These are phyloP conservation scores for Helobdella robusta DNA, from an alignment of 2,888 invertebrate species.

Conservation along the genomic window DNA sequence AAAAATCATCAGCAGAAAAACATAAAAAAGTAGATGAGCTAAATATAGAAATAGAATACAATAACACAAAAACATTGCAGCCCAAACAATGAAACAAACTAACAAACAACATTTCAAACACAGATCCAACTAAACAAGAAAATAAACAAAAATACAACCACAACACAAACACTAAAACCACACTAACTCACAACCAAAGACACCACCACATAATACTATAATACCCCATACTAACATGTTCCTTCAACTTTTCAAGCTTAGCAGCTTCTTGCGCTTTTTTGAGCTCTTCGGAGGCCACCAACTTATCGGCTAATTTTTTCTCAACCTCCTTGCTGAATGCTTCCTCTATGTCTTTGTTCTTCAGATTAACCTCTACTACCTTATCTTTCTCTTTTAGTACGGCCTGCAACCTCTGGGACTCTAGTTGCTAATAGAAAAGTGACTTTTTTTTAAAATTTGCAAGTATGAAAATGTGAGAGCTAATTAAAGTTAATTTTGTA, in stretches of 20 bases:
- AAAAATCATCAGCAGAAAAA: too few species aligned
- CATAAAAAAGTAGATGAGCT: too few species aligned
- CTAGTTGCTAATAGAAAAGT: constrained; percentile 38
- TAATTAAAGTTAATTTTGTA: background rate
- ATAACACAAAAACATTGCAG: too few species aligned
- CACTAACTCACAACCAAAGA: too few species aligned
- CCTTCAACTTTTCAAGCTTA: constrained; percentile 59
- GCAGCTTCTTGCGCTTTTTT: constrained; percentile 82
- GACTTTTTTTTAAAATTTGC: background rate
- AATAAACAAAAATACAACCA: too few species aligned
- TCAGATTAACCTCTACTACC: constrained; percentile 38
- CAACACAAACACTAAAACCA: too few species aligned
- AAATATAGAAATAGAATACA: too few species aligned
- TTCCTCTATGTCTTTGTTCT: constrained; percentile 29
- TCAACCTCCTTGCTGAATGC: constrained; percentile 59
- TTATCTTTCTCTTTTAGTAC: constrained; percentile 41
- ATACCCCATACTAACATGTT: constrained; percentile 47
- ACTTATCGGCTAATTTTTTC: constrained; percentile 64
- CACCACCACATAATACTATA: too few species aligned
- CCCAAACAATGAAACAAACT: too few species aligned
- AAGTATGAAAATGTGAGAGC: background rate
- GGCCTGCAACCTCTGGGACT: constrained; percentile 42
- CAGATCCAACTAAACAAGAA: too few species aligned
- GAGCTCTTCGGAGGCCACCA: constrained; percentile 70
- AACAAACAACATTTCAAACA: too few species aligned